Evolutionary conservation across 1,140 invertebrate genomes (phyloP), one percentile per base, ranked within the genome.

Genomic region (Achatina immaculata): DNA sequence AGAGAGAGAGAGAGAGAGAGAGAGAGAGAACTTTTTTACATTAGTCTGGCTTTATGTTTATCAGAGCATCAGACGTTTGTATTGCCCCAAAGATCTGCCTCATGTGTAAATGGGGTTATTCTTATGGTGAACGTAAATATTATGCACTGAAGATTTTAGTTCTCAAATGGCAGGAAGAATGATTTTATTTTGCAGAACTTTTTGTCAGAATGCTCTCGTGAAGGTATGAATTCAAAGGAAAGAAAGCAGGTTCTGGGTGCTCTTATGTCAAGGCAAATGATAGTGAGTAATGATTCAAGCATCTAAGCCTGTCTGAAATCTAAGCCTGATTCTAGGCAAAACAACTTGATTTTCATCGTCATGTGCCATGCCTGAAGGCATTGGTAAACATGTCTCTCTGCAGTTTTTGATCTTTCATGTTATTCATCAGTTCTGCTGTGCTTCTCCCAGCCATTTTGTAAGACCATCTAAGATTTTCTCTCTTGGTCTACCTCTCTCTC

Each of bases 251-350:
- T 91, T 6, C 82, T 91, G 24, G 85, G 86, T 9, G 82, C 78
- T 0, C 81, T 90, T 43, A 89, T 89, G 81, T 87, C 95, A 55
- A 97, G 96, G 92, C 94, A 96, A 43, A 97, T 98, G 96, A 93
- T 93, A 62, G 94, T 96, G 89, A 62, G n/a, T n/a, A 31, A n/a
- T 62, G 14, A 62, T 24, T n/a, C n/a, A n/a, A n/a, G n/a, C n/a
- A n/a, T n/a, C n/a, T n/a, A n/a, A n/a, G n/a, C n/a, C n/a, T n/a
- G n/a, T n/a, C n/a, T 69, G n/a, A 62, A 28, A 24, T 21, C 34
- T 45, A 38, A 1, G 19, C 31, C 19, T 45, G 14, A 31, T 21
- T 21, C 34, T 7, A 28, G 71, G 38, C 9, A 34, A 71, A 9
- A 51, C 16, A 68, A 51, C 9, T 43, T 40, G 0, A 36, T 78